A percentile compares a stretch with the other conserved stretches of the same genome.
These are phyloP conservation scores for Campopleginae sp. DNA, from an alignment of 2,888 invertebrate genomes.

Conservation along the genomic window DNA sequence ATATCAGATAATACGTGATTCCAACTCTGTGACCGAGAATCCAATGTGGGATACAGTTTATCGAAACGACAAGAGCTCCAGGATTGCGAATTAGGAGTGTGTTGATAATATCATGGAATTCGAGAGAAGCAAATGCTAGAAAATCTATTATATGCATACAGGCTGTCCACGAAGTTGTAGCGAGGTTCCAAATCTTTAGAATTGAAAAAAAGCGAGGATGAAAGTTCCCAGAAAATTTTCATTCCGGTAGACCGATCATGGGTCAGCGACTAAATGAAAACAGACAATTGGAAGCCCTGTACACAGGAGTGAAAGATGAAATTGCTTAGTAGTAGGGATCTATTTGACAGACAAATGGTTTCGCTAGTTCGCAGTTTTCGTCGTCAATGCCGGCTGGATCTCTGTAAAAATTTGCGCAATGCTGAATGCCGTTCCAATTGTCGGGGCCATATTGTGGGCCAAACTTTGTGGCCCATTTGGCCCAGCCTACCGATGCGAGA, in stretches of 20 bases:
- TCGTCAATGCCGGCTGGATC: background rate
- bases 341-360: conserved; percentile 68
- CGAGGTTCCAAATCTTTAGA: background rate
- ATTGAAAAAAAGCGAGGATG: background rate
- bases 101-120: conserved; percentile 59
- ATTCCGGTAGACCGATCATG: too few relatives aligned
- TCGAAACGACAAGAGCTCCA: background rate
- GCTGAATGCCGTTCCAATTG: conserved; percentile 26
- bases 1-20: conserved; percentile 29
- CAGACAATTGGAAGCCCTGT: too few relatives aligned
- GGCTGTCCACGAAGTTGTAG: background rate
- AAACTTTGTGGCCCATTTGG: conserved; percentile 57
- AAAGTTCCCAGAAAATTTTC: background rate
- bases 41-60: background rate
- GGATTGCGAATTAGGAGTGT: conserved; percentile 46
- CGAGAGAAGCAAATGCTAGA: background rate
- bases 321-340: too few relatives aligned
- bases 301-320: too few relatives aligned
- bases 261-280: too few relatives aligned
- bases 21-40: conserved; percentile 15
- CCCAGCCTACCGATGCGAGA: conserved; percentile 61
- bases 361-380: conserved; percentile 1
- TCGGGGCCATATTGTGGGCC: conserved; percentile 40
- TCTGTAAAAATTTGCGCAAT: background rate
- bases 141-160: background rate